Evolutionary conservation across 2,888 invertebrate genomes (phyloP), one percentile per base, ranked within the genome.

Genomic region (Mythimna impura): DNA sequence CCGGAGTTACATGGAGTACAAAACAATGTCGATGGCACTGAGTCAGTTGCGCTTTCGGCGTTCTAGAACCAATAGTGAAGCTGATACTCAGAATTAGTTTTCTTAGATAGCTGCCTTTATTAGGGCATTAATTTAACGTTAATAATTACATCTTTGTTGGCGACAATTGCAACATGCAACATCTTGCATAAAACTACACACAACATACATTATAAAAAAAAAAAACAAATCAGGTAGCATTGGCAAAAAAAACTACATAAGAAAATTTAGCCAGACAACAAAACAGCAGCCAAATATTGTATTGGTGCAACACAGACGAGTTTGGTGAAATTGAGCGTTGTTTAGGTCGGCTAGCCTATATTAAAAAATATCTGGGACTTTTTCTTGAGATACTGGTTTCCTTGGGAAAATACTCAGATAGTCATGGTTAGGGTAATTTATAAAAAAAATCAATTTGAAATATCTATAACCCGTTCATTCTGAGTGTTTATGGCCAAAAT

Each of bases 11-110:
- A 94, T 88, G 94, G 93, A 89, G 95, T 90, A 94, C 96, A 96
- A 92, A 96, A 95, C 94, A 96, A 91, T 90, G 95, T 93, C 81
- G 96, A 83, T 83, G 92, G 91, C 92, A 94, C 95, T 85, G 94
- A 91, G 91, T 96, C 96, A 85, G 91, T 84, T 73, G 87, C 82
- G 88, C 85, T 87, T 81, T 93, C 91, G 77, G 89, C 87, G 88
- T 87, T 92, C 96, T 96, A 96, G 87, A 94, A 95, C 87, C 90
- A 93, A 94, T 88, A 89, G 83, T 80, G 84, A 89, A 87, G 90
- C 90, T 87, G 71, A 76, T 84, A 73, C 85, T 85, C 73, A 85
- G 78, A 73, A 85, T 91, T 91, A 90, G 84, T 86, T 47, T 63
- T 76, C 73, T 70, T 61, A 55, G 71, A 68, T 78, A 62, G 66